A percentile compares a stretch with the other conserved stretches of the same genome.
phyloP scores from a whole-genome alignment of 2,888 invertebrate genomes.

The Tipula unca region DNA sequence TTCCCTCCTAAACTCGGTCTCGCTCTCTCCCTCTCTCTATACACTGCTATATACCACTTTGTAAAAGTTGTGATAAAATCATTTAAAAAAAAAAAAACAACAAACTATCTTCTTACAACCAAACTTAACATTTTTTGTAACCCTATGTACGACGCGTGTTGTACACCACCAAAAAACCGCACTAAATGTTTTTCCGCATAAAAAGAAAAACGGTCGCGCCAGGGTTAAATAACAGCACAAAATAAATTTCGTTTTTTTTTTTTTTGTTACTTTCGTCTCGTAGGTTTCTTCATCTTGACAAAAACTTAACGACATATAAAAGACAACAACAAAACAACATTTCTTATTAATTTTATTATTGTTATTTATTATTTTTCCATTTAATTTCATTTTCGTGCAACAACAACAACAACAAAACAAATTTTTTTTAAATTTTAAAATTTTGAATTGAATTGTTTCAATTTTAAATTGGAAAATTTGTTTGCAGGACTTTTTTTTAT shows the following conservation, averaged over 20 bases:
- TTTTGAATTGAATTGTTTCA: slow-evolving; percentile 14
- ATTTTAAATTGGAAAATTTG: slow-evolving; percentile 8
- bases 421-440: neutral
- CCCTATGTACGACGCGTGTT: neutral
- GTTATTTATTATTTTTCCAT: slow-evolving; percentile 14
- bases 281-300: neutral
- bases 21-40: neutral
- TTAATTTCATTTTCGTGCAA: neutral
- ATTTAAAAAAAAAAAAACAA: neutral
- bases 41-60: neutral
- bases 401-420: neutral
- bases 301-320: neutral
- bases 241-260: neutral
- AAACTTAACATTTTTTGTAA: neutral
- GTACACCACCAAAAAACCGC: neutral
- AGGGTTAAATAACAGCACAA: neutral
- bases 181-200: neutral
- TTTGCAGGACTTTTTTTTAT: neutral
- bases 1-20: neutral
- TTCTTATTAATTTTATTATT: neutral
- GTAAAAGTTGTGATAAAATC: neutral
- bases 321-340: neutral
- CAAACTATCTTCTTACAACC: neutral
- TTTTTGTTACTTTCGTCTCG: neutral
- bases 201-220: neutral